A percentile compares a stretch with the other conserved stretches of the same genome.
These are phyloP conservation scores for Sepioteuthis lessoniana DNA, from an alignment of 2,888 invertebrate genomes.

Conservation along the genomic window DNA sequence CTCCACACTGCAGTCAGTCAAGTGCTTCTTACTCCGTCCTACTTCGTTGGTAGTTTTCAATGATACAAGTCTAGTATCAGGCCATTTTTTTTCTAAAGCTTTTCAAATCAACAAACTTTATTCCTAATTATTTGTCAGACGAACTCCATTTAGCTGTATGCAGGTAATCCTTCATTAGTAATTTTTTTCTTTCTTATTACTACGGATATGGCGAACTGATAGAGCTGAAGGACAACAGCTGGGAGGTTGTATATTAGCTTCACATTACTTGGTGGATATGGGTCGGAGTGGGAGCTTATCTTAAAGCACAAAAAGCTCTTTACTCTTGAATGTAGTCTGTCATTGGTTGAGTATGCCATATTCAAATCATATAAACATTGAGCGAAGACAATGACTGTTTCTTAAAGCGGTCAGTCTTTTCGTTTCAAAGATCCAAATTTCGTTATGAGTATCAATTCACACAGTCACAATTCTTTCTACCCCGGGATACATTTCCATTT, in stretches of 20 bases:
- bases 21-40: not conserved
- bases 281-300: not conserved
- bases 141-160: not conserved
- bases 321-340: not conserved
- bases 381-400: not conserved
- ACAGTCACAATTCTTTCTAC: not conserved
- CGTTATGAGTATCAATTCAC: not conserved
- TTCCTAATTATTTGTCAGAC: too few relatives aligned
- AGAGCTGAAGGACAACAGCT: not conserved
- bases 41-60: too few relatives aligned
- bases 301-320: not conserved
- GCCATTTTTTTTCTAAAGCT: too few relatives aligned
- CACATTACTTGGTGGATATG: not conserved
- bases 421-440: not conserved
- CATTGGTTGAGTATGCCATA: not conserved
- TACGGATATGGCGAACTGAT: not conserved
- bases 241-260: not conserved
- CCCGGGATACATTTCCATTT: not conserved
- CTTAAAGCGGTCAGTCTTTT: constrained; percentile 2
- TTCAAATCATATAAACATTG: not conserved
- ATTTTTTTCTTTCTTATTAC: not conserved
- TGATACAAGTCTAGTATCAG: too few relatives aligned
- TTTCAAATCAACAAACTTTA: too few relatives aligned
- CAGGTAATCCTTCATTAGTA: not conserved
- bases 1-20: not conserved